phyloP scores from a whole-genome alignment of 1,140 invertebrate genomes.

The Drosophila parvula region DNA sequence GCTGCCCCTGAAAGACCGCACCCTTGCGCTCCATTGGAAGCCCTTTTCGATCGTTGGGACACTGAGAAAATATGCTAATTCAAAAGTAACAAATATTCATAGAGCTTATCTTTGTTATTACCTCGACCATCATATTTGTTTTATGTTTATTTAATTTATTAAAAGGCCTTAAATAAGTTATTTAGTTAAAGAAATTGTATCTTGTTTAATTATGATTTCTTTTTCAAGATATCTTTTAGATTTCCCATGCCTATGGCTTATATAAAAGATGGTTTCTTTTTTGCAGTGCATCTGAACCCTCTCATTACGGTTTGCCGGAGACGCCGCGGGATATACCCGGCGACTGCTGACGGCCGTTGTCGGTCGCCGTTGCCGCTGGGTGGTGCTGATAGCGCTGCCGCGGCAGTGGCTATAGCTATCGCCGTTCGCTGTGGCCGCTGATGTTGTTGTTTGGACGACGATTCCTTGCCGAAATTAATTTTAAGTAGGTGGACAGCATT shows the following conservation, averaged over 20 bases:
- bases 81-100: not conserved
- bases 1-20: constrained; percentile 33
- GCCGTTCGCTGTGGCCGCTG: constrained; percentile 1
- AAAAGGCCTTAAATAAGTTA: not conserved
- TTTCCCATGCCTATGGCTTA: too few relatives aligned
- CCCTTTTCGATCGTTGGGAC: constrained; percentile 23
- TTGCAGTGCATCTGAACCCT: constrained; percentile 25
- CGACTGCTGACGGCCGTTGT: constrained; percentile 35
- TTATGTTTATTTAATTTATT: not conserved
- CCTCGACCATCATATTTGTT: too few relatives aligned
- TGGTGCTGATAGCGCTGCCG: constrained; percentile 19
- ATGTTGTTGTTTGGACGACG: constrained; percentile 43
- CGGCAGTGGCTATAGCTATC: constrained; percentile 10
- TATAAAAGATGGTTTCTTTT: not conserved
- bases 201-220: not conserved
- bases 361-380: constrained; percentile 15
- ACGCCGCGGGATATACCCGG: constrained; percentile 65
- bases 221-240: not conserved
- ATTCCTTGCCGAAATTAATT: constrained; percentile 73
- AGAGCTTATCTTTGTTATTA: too few relatives aligned
- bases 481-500: constrained; percentile 82
- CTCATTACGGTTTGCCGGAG: constrained; percentile 41
- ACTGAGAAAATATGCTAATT: constrained; percentile 2
- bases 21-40: constrained; percentile 23
- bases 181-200: too few relatives aligned